These are phyloP conservation scores for Amphimedon queenslandica DNA, from an alignment of 37 sponge, comb jelly and placozoan species.

Conservation along the genomic window DNA sequence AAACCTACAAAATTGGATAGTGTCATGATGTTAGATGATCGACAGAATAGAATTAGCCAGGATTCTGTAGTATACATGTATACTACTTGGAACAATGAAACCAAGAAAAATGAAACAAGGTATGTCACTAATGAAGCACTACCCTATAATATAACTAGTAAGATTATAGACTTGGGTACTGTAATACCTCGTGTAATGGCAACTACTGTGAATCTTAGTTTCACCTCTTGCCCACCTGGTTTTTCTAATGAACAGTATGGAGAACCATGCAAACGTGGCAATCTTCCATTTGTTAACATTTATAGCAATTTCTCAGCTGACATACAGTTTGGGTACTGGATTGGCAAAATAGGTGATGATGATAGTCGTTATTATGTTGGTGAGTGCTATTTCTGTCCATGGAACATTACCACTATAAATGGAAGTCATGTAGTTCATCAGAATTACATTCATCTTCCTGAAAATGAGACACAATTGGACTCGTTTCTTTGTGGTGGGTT, in stretches of 20 bases:
- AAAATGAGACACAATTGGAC: neutral
- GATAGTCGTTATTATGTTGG: neutral
- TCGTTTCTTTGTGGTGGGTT: neutral
- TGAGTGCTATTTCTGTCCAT: neutral
- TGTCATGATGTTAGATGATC: neutral
- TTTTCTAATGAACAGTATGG: neutral
- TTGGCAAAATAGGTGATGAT: neutral
- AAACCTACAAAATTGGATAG: neutral
- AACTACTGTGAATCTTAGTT: neutral
- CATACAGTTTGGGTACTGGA: neutral
- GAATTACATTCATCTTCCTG: neutral
- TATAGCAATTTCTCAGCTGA: neutral
- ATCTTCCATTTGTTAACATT: neutral
- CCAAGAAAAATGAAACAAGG: no score
- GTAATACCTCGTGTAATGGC: neutral
- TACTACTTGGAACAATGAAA: neutral
- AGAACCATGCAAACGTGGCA: neutral
- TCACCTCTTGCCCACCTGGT: slow-evolving; percentile 10
- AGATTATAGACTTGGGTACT: neutral
- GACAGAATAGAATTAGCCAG: neutral
- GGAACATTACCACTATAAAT: no score
- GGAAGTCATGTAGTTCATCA: neutral
- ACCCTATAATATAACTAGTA: neutral
- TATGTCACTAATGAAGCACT: neutral
- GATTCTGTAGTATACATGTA: neutral